Evolutionary conservation across 2,797 vertebrate species (phyloP).

Genomic region (Crax fasciolata): DNA sequence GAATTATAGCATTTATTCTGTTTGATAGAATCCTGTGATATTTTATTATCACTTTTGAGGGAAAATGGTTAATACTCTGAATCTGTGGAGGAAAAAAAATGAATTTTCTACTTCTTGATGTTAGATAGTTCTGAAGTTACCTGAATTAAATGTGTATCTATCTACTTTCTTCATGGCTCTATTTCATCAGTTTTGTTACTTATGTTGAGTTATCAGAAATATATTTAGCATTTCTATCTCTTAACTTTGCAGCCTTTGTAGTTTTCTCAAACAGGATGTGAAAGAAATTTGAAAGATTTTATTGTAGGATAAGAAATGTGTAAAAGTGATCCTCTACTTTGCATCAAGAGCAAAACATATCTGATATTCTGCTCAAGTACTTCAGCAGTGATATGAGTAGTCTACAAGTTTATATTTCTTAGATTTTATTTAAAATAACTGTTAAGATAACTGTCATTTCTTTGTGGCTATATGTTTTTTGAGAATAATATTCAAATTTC

Average conservation of each 20-base stretch:
- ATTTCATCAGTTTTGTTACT: background rate
- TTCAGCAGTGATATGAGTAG: background rate
- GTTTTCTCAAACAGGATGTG: background rate
- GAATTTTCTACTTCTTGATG: background rate
- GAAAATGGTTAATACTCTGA: background rate
- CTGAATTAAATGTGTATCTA: background rate
- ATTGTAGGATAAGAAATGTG: background rate
- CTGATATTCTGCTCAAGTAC: background rate
- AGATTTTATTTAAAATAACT: conserved; percentile 23
- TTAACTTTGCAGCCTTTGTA: background rate
- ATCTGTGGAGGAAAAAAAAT: background rate
- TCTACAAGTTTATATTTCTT: background rate
- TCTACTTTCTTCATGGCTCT: background rate
- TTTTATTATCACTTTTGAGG: background rate
- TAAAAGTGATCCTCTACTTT: background rate
- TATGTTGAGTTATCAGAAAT: background rate
- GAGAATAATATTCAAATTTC: conserved; percentile 16
- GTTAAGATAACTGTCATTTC: background rate
- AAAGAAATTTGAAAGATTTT: background rate
- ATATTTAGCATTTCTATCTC: background rate
- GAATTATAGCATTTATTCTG: background rate
- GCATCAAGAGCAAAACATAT: background rate
- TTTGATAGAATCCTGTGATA: background rate
- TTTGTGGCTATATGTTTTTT: background rate
- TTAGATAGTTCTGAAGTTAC: background rate